Percentiles rank a stretch among this genome's conserved stretches.
Evolutionary conservation across 2,113 vertebrate genomes (phyloP).

Genomic region (Brachirus orientalis): DNA sequence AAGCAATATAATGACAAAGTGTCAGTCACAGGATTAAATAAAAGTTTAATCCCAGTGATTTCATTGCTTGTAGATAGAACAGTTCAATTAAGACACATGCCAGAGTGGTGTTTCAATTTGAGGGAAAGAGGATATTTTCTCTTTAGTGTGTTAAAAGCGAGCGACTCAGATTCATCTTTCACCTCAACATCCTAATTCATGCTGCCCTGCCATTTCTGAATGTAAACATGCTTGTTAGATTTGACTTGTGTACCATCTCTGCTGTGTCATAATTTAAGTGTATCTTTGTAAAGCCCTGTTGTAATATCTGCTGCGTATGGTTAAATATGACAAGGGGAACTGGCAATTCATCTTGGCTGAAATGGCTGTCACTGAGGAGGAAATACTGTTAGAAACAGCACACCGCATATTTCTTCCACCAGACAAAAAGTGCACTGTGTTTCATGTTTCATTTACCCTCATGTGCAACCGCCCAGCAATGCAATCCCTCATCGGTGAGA

Average conservation of each 20-base stretch:
- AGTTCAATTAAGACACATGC: slow-evolving; percentile 35
- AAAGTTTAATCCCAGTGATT: slow-evolving; percentile 46
- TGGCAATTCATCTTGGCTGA: slow-evolving; percentile 88
- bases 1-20: slow-evolving; percentile 28
- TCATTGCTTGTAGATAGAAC: slow-evolving; percentile 15
- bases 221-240: slow-evolving; percentile 62
- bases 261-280: slow-evolving; percentile 52
- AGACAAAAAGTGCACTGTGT: slow-evolving; percentile 87
- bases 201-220: slow-evolving; percentile 19
- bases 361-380: slow-evolving; percentile 89
- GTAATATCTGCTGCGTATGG: slow-evolving; percentile 39
- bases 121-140: slow-evolving; percentile 11
- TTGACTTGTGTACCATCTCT: slow-evolving; percentile 68
- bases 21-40: slow-evolving; percentile 45
- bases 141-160: slow-evolving; percentile 18
- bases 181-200: slow-evolving; percentile 24
- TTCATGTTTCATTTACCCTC: slow-evolving; percentile 83
- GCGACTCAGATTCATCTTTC: slow-evolving; percentile 23
- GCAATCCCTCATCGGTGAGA: slow-evolving; percentile 86
- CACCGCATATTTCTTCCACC: slow-evolving; percentile 85
- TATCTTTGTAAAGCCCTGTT: slow-evolving; percentile 40
- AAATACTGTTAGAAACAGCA: slow-evolving; percentile 79
- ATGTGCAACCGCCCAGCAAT: slow-evolving; percentile 76
- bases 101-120: slow-evolving; percentile 44
- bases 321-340: slow-evolving; percentile 77